phyloP scores from a whole-genome alignment of 2,113 vertebrate species.

The Callocephalon fimbriatum region DNA sequence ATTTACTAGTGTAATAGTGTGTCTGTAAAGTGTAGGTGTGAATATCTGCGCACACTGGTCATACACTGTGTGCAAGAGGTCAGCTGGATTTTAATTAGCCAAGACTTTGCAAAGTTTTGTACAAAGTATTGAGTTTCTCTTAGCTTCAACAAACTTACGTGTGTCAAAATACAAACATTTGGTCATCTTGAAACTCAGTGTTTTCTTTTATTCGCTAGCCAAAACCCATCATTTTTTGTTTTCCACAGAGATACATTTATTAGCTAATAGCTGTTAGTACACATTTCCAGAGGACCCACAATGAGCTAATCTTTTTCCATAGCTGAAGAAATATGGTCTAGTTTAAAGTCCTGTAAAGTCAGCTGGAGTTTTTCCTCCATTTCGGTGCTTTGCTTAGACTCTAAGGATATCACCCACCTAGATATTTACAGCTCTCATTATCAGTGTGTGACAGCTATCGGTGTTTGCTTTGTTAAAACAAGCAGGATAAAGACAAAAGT shows the following conservation, averaged over 20 bases:
- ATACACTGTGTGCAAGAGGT: not conserved
- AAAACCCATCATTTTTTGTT: not conserved
- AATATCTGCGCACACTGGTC: not conserved
- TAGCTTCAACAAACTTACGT: not conserved
- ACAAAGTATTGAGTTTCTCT: not conserved
- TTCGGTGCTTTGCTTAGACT: not conserved
- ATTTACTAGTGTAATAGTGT: not conserved
- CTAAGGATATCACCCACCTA: not conserved
- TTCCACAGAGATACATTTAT: not conserved
- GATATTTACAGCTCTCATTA: conserved; percentile 23
- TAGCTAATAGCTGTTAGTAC: not conserved
- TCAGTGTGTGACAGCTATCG: not conserved
- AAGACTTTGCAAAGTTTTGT: not conserved
- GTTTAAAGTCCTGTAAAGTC: not conserved
- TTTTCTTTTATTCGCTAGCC: not conserved
- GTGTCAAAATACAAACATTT: conserved; percentile 7
- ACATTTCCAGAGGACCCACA: not conserved
- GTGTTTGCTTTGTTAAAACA: not conserved
- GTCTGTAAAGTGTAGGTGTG: not conserved
- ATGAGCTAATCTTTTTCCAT: not conserved
- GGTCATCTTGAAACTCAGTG: not conserved
- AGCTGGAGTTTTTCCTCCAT: not conserved
- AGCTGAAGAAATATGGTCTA: not conserved
- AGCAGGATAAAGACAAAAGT: conserved; percentile 19
- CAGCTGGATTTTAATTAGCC: not conserved